Percentiles rank a stretch among this genome's conserved stretches.
These are phyloP conservation scores for Verasper variegatus DNA, from an alignment of 2,113 vertebrate genomes.

Conservation along the genomic window DNA sequence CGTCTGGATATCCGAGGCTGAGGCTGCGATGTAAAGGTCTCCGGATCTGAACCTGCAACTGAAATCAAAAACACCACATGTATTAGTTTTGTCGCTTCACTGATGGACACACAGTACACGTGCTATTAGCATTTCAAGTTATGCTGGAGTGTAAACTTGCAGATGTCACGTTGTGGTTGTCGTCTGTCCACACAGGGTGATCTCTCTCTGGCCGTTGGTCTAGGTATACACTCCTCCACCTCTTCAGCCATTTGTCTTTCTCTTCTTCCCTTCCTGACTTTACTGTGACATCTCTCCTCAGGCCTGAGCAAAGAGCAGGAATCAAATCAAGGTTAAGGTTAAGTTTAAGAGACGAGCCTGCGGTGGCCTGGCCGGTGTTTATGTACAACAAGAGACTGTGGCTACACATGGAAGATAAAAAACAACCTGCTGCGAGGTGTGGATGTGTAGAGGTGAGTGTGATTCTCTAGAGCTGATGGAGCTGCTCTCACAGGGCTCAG, in stretches of 20 bases:
- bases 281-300: not conserved
- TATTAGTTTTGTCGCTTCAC: not conserved
- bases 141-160: conserved; percentile 69
- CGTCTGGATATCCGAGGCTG: conserved; percentile 52
- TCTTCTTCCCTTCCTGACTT: not conserved
- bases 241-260: not conserved
- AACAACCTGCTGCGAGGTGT: conserved; percentile 68
- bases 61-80: not conserved
- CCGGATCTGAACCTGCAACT: conserved; percentile 58
- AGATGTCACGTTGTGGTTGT: conserved; percentile 35
- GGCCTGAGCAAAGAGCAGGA: not conserved
- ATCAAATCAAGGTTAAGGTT: no score
- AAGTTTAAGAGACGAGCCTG: no score
- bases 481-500: conserved; percentile 19
- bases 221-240: not conserved
- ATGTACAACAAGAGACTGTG: conserved; percentile 28
- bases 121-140: no score
- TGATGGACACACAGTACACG: not conserved
- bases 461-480: not conserved
- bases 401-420: not conserved
- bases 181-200: not conserved
- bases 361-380: not conserved
- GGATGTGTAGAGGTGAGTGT: conserved; percentile 5
- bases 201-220: not conserved
- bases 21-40: fast-evolving